Evolutionary conservation across 92 coral and sea anemone species (phyloP), one percentile per base, ranked within the genome.

Genomic region (Blastomussa wellsi): DNA sequence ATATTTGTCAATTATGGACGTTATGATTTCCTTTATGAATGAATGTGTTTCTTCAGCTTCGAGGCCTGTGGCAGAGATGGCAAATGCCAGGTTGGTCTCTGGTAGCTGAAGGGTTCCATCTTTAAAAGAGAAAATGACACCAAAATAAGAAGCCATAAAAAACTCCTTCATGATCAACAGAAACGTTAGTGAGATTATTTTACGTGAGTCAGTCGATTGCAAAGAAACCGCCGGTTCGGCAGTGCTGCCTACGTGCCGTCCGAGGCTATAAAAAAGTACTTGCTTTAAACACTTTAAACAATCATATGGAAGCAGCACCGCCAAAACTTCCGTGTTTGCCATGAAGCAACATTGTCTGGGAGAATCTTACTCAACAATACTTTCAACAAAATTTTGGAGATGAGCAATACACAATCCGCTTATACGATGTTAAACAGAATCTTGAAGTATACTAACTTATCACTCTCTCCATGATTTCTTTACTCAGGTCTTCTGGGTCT

Each of bases 1-100:
- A 31, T 96, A 89, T 20, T 60, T 92, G 71, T 80, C 92, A 59
- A 96, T 84, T 37, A 86, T 82, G 19, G 89, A 87, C 73, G 90
- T 88, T 51, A 94, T 82, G 47, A 94, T 91, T 2, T 90, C 92
- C 76, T 91, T 90, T 74, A 90, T 85, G 86, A 87, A 91, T 12
- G 57, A 47, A 47, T 90, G 91, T 28, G 88, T 85, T 57, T 86
- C 82, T 7, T 82, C 76, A 13, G 93, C 90, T 68, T 90, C 88
- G 36, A 89, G 83, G 49, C 79, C 85, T 12, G 95, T 86, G 19
- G 98, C 96, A 37, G 96, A 93, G 47, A 96, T 44, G 19, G 95
- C 92, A 72, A 96, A 96, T 7, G 83, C 96, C 35, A 96, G 33
- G 79, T 96, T 97, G 36, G 94, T 80, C 74, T 89, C 88, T 24